Conservation (phyloP, 2,113 vertebrate genomes). For the Corythornis vintsioides region DNA sequence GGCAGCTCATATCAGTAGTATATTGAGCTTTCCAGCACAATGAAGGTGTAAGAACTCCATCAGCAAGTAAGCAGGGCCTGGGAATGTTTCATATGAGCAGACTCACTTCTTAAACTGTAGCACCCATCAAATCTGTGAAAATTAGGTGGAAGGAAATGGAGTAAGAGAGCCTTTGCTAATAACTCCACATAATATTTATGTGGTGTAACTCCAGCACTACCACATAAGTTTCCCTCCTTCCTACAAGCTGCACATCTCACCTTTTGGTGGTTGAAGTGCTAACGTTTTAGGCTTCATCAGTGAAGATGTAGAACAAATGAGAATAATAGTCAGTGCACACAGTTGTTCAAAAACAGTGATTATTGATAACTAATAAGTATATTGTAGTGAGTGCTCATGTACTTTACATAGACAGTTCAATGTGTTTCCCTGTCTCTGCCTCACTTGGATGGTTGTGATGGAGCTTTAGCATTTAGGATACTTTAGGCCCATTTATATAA, state of each 20-base stretch:
- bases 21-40: background rate
- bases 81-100: background rate
- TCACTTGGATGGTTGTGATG: background rate
- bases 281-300: background rate
- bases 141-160: background rate
- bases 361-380: background rate
- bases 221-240: background rate
- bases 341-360: background rate
- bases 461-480: background rate
- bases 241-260: background rate
- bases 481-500: background rate
- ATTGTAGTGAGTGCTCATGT: background rate
- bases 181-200: too few relatives aligned
- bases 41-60: background rate
- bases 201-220: background rate
- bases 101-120: background rate
- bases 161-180: background rate
- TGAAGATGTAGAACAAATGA: background rate
- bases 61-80: background rate
- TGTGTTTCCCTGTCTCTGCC: background rate
- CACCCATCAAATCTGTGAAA: background rate
- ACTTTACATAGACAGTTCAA: background rate
- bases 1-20: background rate
- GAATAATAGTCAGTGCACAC: background rate
- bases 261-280: background rate